Conservation (phyloP, 1,140 invertebrate genomes). For the Heliconius himera region DNA sequence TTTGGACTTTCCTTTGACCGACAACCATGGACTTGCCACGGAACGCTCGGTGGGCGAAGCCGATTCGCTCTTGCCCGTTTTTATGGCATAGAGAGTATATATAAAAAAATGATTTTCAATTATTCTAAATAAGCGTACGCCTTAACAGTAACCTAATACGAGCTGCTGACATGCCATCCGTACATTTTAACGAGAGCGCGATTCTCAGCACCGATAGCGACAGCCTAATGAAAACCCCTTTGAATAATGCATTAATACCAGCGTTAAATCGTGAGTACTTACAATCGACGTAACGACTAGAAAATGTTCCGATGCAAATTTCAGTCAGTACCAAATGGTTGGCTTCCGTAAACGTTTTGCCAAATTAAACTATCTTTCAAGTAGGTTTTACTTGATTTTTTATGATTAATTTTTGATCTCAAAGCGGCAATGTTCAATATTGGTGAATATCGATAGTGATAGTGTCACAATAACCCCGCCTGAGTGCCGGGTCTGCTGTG, state of each 20-base stretch:
- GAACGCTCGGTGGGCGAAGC: no score
- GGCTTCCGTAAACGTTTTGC: conserved; percentile 67
- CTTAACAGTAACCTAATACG: conserved; percentile 55
- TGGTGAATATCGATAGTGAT: conserved; percentile 27
- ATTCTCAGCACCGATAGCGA: conserved; percentile 73
- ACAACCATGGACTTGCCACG: no score
- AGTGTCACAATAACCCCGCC: conserved; percentile 33
- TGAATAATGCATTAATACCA: conserved; percentile 81
- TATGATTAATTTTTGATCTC: not conserved
- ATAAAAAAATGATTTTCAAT: not conserved
- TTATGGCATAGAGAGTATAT: not conserved
- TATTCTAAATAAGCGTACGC: not conserved
- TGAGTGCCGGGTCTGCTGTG: conserved; percentile 39
- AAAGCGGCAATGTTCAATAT: not conserved
- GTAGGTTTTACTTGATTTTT: not conserved
- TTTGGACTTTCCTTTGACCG: no score
- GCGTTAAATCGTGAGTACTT: conserved; percentile 80
- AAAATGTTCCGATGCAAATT: conserved; percentile 78
- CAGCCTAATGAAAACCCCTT: conserved; percentile 78
- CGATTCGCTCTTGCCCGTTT: not conserved
- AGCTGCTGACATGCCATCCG: conserved; percentile 78
- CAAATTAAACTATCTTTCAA: conserved; percentile 52
- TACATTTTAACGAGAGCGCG: conserved; percentile 79
- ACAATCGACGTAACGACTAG: conserved; percentile 71
- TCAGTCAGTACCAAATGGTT: conserved; percentile 68